Conservation (phyloP, 2,113 vertebrate genomes). For the Arvicanthis niloticus region DNA sequence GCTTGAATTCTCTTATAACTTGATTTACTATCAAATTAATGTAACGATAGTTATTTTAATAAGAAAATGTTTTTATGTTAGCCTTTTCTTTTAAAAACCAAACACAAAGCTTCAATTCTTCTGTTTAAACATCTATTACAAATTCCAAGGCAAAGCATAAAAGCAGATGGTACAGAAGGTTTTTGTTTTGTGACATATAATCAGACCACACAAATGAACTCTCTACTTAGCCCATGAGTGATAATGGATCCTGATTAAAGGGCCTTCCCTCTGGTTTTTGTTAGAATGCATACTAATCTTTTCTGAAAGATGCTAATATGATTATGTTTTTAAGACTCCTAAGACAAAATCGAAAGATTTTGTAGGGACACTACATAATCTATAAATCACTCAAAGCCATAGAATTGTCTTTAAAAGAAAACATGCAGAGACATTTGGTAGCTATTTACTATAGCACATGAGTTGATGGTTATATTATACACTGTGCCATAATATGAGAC, state of each 20-base stretch:
- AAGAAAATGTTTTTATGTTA: conserved; percentile 39
- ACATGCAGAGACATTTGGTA: background rate
- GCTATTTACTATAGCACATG: background rate
- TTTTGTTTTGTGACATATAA: conserved; percentile 43
- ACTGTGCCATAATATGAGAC: background rate
- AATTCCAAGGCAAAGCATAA: conserved; percentile 45
- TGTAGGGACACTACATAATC: background rate
- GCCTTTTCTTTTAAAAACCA: background rate
- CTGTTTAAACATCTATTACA: conserved; percentile 33
- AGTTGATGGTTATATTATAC: background rate
- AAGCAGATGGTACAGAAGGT: conserved; percentile 10
- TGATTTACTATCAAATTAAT: conserved; percentile 50
- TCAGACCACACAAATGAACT: background rate
- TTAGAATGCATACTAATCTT: background rate
- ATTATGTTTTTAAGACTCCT: conserved; percentile 1
- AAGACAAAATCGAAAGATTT: conserved; percentile 5
- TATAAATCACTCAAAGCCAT: conserved; percentile 29
- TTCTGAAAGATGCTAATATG: background rate
- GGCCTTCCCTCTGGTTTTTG: background rate
- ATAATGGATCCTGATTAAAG: background rate
- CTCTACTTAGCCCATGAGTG: background rate
- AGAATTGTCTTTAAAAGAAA: background rate
- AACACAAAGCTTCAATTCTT: conserved; percentile 33
- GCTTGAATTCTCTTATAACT: background rate
- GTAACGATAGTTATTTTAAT: conserved; percentile 44